Percentiles rank a stretch among this genome's conserved stretches.
phyloP scores from a whole-genome alignment of 2,113 vertebrate species.

The Trachemys scripta region DNA sequence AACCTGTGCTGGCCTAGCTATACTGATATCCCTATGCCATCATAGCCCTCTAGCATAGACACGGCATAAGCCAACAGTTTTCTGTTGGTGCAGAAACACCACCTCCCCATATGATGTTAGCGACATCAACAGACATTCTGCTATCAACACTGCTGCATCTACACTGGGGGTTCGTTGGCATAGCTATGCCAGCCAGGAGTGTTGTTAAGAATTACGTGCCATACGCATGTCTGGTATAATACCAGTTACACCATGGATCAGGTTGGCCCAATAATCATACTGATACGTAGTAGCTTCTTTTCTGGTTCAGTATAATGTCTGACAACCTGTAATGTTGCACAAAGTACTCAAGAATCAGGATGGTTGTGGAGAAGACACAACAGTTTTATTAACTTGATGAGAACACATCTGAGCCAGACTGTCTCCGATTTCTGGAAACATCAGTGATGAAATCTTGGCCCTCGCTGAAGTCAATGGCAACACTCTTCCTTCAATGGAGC shows the following conservation, averaged over 20 bases:
- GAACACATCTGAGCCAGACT: neutral
- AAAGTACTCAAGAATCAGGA: neutral
- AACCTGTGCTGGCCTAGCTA: neutral
- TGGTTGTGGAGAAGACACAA: fast-evolving
- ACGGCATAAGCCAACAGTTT: neutral
- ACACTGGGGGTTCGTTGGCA: neutral
- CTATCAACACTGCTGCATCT: neutral
- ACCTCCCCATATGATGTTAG: neutral
- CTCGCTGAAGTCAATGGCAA: neutral
- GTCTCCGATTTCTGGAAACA: neutral
- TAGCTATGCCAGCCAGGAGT: neutral
- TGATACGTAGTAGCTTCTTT: neutral
- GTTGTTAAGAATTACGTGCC: neutral
- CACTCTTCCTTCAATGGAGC: neutral
- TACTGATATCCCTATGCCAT: neutral
- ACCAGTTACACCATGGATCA: neutral
- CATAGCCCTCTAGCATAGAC: too few relatives aligned
- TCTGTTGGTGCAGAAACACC: neutral
- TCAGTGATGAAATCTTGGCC: neutral
- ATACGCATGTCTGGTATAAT: neutral
- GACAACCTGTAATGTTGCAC: neutral
- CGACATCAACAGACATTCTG: neutral
- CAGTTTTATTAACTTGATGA: neutral
- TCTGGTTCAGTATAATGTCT: neutral
- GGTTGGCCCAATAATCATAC: neutral